Base-by-base conservation (phyloP, 1,140 invertebrate species). In the Triops cancriformis region DNA sequence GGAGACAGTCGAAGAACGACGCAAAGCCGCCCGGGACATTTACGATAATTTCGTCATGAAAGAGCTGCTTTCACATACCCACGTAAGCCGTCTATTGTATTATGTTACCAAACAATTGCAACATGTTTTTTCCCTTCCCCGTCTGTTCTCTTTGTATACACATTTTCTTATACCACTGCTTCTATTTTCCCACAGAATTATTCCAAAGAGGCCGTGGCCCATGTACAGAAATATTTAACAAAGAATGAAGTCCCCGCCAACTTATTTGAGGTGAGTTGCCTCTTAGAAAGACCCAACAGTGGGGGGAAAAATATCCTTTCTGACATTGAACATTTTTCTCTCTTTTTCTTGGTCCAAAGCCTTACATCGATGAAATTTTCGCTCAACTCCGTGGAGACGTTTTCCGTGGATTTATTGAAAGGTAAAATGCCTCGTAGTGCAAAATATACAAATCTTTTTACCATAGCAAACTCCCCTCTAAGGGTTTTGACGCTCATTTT, bases 31-130 rank as follows among this genome's bases (percentile, higher is more conserved):
- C 75, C 90, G 94, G 84, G 95, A 98, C 85, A 97, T 99, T 83
- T 99, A 99, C 87, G 98, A 99, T 87, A 98, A 98, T 89, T 99
- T 97, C 89, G 99, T 99, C 83, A 99, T 99, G 98, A 98, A 98
- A 86, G 98, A 99, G 90, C 90, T 99, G 84, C 89, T 99, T 83
- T 94, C 97, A 78, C 95, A 98, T 88, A 93, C 97, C 82, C 97
- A 99, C 88, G 97, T 97, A 89, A 94, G 92, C 89, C 14, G 73
- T 51, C 10, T 73, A 73, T 12, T 23, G 72, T n/a, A 26, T 23
- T 26, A 73, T 45, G 26, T 26, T 26, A 73, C 37, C n/a, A 6
- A 14, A 1, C 31, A 12, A 45, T 77, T 77, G 45, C 27, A 23
- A 10, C 51, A 7, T 28, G n/a, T 10, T 51, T n/a, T 72, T 43